A percentile compares a stretch with the other conserved stretches of the same genome.
phyloP scores from a whole-genome alignment of 1,140 invertebrate species.

The Drosophila aff. region DNA sequence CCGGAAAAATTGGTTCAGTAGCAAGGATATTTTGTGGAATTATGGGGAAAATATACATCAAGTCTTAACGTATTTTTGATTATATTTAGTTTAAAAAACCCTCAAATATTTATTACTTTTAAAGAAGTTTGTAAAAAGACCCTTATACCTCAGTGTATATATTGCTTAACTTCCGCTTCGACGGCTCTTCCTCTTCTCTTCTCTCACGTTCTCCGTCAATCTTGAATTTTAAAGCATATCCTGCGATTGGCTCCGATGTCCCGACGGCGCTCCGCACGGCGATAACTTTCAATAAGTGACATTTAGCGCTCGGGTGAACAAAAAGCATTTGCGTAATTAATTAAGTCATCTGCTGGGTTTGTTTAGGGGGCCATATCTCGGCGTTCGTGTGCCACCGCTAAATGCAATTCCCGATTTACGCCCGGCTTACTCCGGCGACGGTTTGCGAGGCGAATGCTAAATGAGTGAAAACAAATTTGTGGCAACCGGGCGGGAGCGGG shows the following conservation, averaged over 20 bases:
- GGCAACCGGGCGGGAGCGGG: neutral
- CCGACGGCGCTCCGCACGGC: constrained; percentile 10
- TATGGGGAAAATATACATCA: neutral
- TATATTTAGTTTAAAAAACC: neutral
- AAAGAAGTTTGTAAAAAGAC: neutral
- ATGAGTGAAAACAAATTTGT: constrained; percentile 47
- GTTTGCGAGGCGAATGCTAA: constrained; percentile 43
- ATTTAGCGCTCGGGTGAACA: constrained; percentile 40
- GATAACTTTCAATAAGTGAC: constrained; percentile 61
- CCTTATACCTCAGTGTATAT: constrained; percentile 20
- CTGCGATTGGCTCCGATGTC: constrained; percentile 49
- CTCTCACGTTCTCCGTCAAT: constrained; percentile 17
- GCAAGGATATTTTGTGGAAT: neutral
- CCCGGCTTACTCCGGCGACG: constrained; percentile 30
- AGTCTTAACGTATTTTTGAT: neutral
- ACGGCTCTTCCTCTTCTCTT: neutral
- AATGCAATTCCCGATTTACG: constrained; percentile 50
- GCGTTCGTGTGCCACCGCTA: constrained; percentile 25
- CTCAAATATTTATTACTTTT: neutral
- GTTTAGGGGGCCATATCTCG: constrained; percentile 35
- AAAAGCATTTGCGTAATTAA: constrained; percentile 65
- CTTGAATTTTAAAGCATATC: constrained; percentile 43
- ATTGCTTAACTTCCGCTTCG: constrained; percentile 6
- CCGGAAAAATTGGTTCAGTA: neutral
- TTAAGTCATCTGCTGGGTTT: constrained; percentile 53